Evolutionary conservation across 2,888 invertebrate species (phyloP), one percentile per base, ranked within the genome.

Genomic region (Drosophila macrospina): DNA sequence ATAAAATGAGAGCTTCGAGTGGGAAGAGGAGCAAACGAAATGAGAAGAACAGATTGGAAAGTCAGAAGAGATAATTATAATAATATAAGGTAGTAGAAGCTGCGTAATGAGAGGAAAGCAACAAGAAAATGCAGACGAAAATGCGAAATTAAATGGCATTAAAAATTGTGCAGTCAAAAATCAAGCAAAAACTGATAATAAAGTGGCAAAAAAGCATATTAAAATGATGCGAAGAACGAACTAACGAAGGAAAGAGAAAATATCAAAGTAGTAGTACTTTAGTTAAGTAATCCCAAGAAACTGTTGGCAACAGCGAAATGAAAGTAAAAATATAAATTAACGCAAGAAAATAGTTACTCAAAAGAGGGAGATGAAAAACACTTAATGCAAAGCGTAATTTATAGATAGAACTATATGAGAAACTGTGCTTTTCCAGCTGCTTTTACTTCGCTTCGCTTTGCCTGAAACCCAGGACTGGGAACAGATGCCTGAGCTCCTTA

Each of bases 31-130:
- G n/a, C n/a, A 7, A 32, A 4, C 15, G 8, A 48, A 36, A 11
- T 11, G 30, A 13, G 32, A 26, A 24, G 20, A 50, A 57, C 50
- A 55, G 41, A 41, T 32, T 42, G 20, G 8, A 8, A 41, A 72
- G 48, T 62, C 39, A 24, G n/a, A 8, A n/a, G 5, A 26, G 48
- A 57, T 56, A 60, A 60, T 69, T 60, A 57, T n/a, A n/a, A n/a
- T n/a, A 57, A 10, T 44, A 30, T 20, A 30, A 60, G 54, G 13
- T 24, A 30, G 8, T 30, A 37, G 32, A 60, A 51, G 24, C 11
- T 48, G 51, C 55, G 50, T 71, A 71, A 66, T 65, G 34, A 55
- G 34, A 55, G 34, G 13, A 36, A 20, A 26, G 20, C 26, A n/a
- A 16, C n/a, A n/a, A n/a, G n/a, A 39, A 50, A 54, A 26, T 41